Evolutionary conservation across 2,797 vertebrate species (phyloP).

Genomic region (Thunnus albacares): DNA sequence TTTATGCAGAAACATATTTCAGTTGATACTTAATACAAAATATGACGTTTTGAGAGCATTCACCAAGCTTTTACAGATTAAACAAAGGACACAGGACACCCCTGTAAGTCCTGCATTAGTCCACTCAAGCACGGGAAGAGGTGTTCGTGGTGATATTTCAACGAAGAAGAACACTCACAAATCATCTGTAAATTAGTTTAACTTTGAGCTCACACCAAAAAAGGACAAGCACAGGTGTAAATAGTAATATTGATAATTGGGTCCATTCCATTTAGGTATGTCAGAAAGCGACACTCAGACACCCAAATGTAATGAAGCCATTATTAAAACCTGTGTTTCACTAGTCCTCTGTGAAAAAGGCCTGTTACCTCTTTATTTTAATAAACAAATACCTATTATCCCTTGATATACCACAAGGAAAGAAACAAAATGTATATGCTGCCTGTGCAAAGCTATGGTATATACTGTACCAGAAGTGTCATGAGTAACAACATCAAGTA

Average conservation of each 20-base stretch:
- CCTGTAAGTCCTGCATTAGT: background rate
- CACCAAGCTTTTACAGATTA: background rate
- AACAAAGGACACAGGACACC: background rate
- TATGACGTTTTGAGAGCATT: background rate
- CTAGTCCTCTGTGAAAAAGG: background rate
- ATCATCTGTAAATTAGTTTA: background rate
- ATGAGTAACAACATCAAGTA: conserved; percentile 5
- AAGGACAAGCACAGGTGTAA: background rate
- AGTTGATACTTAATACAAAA: background rate
- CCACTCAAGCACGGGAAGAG: no score
- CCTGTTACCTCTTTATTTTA: background rate
- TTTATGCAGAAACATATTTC: no score
- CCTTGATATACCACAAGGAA: background rate
- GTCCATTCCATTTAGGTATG: conserved; percentile 1
- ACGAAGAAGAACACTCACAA: background rate
- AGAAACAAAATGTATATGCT: background rate
- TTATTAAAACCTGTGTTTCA: background rate
- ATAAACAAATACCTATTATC: background rate
- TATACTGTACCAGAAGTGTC: background rate
- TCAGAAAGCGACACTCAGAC: background rate
- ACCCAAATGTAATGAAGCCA: background rate
- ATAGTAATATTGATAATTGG: background rate
- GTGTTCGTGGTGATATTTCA: background rate
- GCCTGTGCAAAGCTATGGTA: background rate
- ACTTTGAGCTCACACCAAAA: background rate